Evolutionary conservation across 2,888 invertebrate species (phyloP).

Genomic region (Chelonus formosanus): DNA sequence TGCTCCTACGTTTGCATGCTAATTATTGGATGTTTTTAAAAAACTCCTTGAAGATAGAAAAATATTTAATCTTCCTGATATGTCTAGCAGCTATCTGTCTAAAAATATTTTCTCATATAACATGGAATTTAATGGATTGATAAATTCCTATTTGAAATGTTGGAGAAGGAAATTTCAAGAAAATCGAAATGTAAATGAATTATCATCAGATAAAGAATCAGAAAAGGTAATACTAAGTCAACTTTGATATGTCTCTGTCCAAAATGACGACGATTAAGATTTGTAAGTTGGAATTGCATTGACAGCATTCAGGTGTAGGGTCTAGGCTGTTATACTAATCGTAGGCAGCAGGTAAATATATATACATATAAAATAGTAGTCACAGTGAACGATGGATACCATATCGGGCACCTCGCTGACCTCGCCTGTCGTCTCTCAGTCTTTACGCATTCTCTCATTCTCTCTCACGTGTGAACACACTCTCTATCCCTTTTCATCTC

Average conservation of each 20-base stretch:
- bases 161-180: background rate
- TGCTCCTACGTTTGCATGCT: slow-evolving; percentile 23
- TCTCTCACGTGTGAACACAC: slow-evolving; percentile 40
- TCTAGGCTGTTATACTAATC: slow-evolving; percentile 48
- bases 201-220: background rate
- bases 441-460: slow-evolving; percentile 47
- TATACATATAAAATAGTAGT: slow-evolving; percentile 55
- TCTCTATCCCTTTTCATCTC: slow-evolving; percentile 38
- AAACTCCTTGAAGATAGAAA: background rate
- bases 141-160: no score
- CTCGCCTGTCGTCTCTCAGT: slow-evolving; percentile 58
- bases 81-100: slow-evolving; percentile 3
- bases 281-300: slow-evolving; percentile 17
- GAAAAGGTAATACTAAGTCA: background rate
- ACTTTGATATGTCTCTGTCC: background rate
- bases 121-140: no score
- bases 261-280: slow-evolving; percentile 1
- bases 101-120: background rate
- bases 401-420: slow-evolving; percentile 65
- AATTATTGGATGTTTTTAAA: slow-evolving; percentile 18
- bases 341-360: slow-evolving; percentile 50
- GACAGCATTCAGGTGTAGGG: slow-evolving; percentile 16
- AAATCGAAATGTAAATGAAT: background rate
- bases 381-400: slow-evolving; percentile 60
- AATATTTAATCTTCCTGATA: slow-evolving; percentile 9